A percentile compares a stretch with the other conserved stretches of the same genome.
Conservation (phyloP, 2,113 vertebrate genomes). For the Fregata magnificens region DNA sequence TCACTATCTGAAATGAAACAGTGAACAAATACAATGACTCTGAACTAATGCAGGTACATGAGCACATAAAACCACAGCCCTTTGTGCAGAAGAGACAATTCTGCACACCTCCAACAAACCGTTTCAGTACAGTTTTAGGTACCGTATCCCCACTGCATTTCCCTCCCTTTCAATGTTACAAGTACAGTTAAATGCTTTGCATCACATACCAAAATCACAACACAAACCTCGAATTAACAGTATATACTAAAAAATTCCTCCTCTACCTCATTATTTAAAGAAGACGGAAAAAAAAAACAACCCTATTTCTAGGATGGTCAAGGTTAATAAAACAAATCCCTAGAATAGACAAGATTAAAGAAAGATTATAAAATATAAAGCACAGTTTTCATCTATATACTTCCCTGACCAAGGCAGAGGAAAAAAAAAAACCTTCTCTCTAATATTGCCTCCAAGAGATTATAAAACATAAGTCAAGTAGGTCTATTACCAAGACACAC, state of each 20-base stretch:
- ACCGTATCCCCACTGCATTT: background rate
- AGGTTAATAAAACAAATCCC: background rate
- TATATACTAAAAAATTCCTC: background rate
- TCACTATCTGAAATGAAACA: background rate
- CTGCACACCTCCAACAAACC: background rate
- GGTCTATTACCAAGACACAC: background rate
- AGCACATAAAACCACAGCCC: background rate
- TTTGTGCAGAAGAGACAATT: background rate
- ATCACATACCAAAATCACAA: background rate
- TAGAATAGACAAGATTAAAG: background rate
- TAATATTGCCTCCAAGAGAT: background rate
- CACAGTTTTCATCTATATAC: background rate
- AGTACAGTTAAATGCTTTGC: background rate
- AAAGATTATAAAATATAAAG: background rate
- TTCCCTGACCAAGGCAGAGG: background rate
- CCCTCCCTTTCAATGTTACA: background rate
- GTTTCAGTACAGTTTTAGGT: background rate
- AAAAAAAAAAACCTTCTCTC: rapidly evolving
- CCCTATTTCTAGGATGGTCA: background rate
- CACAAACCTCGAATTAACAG: rapidly evolving
- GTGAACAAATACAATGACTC: background rate
- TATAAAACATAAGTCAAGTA: background rate
- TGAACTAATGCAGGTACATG: background rate
- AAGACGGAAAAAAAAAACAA: background rate
- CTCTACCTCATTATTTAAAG: background rate